Evolutionary conservation across 1,140 invertebrate species (phyloP).

Genomic region (Andrena cerasifolii): DNA sequence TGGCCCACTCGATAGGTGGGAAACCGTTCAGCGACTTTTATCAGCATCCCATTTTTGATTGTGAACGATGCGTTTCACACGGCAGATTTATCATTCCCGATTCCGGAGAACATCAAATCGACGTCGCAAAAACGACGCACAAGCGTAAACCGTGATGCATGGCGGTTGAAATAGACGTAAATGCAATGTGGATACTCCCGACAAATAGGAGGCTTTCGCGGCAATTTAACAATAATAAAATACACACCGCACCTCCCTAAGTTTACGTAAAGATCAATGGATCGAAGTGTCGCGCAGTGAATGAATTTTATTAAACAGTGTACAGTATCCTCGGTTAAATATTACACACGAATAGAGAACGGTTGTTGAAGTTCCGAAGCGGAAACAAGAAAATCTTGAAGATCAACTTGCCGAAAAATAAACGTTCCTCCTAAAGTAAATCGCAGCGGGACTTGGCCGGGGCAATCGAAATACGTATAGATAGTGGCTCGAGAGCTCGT

Average conservation of each 20-base stretch:
- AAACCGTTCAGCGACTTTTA: slow-evolving; percentile 10
- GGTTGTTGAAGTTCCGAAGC: not conserved
- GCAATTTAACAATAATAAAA: too few relatives aligned
- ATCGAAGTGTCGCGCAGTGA: too few relatives aligned
- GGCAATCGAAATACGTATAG: not conserved
- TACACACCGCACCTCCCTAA: too few relatives aligned
- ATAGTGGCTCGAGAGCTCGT: not conserved
- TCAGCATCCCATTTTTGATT: not conserved
- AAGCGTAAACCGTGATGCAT: not conserved
- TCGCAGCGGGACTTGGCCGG: not conserved
- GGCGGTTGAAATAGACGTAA: not conserved
- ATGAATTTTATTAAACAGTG: too few relatives aligned
- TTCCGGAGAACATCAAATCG: slow-evolving; percentile 10
- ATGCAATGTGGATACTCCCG: not conserved
- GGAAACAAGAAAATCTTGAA: not conserved
- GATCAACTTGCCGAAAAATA: not conserved
- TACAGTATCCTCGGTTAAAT: slow-evolving; percentile 7
- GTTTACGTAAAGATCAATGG: too few relatives aligned
- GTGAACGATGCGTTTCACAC: not conserved
- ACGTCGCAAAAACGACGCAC: not conserved
- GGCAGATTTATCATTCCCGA: not conserved
- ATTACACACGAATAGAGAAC: not conserved
- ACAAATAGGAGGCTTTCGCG: not conserved
- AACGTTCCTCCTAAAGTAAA: slow-evolving; percentile 43
- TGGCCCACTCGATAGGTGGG: not conserved